These are phyloP conservation scores for Ophraella communa DNA, from an alignment of 2,888 invertebrate species.

Conservation along the genomic window DNA sequence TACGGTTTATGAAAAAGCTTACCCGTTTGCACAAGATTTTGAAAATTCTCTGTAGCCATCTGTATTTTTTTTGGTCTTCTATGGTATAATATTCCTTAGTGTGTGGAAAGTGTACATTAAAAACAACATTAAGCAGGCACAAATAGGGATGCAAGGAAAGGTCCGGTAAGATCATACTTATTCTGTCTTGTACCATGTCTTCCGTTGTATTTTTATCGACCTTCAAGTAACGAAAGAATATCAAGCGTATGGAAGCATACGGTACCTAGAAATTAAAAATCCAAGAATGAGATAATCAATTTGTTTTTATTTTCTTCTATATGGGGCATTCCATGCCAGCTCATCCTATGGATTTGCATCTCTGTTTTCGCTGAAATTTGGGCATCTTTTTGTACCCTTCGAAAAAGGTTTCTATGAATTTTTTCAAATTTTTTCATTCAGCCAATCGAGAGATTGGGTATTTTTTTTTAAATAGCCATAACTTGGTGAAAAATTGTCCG, in stretches of 20 bases:
- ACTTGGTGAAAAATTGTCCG: too few species aligned
- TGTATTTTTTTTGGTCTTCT: constrained; percentile 50
- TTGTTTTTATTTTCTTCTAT: too few species aligned
- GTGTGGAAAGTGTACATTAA: constrained; percentile 59
- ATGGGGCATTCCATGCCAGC: too few species aligned
- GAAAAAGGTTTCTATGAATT: too few species aligned
- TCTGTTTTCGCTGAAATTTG: too few species aligned
- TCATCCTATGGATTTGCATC: too few species aligned
- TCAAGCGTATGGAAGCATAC: constrained; percentile 57
- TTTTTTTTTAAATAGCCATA: too few species aligned
- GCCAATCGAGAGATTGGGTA: too few species aligned
- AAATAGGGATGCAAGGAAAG: constrained; percentile 56
- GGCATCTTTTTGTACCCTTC: too few species aligned
- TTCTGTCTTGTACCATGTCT: constrained; percentile 56
- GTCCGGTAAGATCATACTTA: constrained; percentile 52
- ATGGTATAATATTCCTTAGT: constrained; percentile 46
- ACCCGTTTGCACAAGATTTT: constrained; percentile 58
- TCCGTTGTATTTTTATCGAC: constrained; percentile 49
- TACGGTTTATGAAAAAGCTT: constrained; percentile 29
- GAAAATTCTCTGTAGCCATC: constrained; percentile 56
- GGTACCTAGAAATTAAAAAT: constrained; percentile 48
- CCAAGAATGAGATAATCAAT: neutral
- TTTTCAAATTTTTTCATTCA: too few species aligned
- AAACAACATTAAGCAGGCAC: constrained; percentile 62
- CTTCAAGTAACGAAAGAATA: constrained; percentile 59